Conservation (phyloP, 2,888 invertebrate species). For the Pinctada fucata region DNA sequence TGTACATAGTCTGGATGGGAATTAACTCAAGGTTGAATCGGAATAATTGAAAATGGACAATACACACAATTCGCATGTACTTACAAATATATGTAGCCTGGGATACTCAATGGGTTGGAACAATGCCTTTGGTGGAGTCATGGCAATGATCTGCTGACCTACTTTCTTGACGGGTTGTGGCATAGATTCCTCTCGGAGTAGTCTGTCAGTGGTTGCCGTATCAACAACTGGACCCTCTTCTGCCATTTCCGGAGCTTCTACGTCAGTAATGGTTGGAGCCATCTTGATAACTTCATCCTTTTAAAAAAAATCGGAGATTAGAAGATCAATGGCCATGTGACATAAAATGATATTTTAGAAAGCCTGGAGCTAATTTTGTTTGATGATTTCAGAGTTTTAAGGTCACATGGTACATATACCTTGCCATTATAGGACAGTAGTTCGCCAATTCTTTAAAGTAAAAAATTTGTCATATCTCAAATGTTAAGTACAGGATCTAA, state of each 20-base stretch:
- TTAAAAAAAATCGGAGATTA: conserved; percentile 3
- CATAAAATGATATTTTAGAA: too few relatives aligned
- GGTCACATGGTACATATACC: too few relatives aligned
- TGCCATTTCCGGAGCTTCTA: conserved; percentile 16
- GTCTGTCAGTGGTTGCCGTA: conserved; percentile 36
- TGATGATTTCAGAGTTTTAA: too few relatives aligned
- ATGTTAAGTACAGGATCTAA: too few relatives aligned
- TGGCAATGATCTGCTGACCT: conserved; percentile 41
- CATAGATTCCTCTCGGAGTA: conserved; percentile 40
- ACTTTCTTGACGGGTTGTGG: conserved; percentile 20
- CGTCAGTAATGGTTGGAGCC: conserved; percentile 33
- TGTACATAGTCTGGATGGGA: too few relatives aligned
- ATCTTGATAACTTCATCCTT: conserved; percentile 71
- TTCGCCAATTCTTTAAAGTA: too few relatives aligned
- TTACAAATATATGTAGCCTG: conserved; percentile 76
- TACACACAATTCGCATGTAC: conserved; percentile 35
- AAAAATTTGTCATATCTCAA: too few relatives aligned
- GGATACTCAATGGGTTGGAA: conserved; percentile 75
- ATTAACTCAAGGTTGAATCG: too few relatives aligned
- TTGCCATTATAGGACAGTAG: too few relatives aligned
- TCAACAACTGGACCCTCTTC: conserved; percentile 20
- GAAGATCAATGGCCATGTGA: not conserved
- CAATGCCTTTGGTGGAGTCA: conserved; percentile 66
- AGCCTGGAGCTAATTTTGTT: too few relatives aligned
- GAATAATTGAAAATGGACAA: too few relatives aligned